These are phyloP conservation scores for Oncorhynchus keta DNA, from an alignment of 2,113 vertebrate genomes.

Conservation along the genomic window DNA sequence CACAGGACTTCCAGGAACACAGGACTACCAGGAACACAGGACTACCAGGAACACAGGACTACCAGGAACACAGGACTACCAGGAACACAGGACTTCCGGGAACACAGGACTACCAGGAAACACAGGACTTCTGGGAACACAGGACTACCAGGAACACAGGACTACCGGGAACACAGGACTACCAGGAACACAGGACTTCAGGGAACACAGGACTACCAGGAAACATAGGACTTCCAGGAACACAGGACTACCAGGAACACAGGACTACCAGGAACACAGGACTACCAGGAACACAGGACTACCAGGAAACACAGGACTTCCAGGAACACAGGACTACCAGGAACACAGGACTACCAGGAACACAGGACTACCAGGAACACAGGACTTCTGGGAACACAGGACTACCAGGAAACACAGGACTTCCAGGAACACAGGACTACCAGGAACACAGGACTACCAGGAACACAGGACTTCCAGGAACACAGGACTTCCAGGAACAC, in stretches of 20 bases:
- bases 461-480: too few species aligned
- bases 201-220: not conserved
- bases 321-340: not conserved
- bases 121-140: too few species aligned
- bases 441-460: not conserved
- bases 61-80: too few species aligned
- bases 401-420: not conserved
- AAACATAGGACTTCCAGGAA: not conserved
- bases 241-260: not conserved
- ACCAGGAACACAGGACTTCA: not conserved
- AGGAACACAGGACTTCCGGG: too few species aligned
- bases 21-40: too few species aligned
- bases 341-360: not conserved
- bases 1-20: too few species aligned
- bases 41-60: too few species aligned
- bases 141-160: too few species aligned
- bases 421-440: not conserved
- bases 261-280: not conserved
- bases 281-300: not conserved
- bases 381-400: not conserved
- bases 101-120: too few species aligned
- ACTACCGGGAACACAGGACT: not conserved
- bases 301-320: not conserved
- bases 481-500: too few species aligned
- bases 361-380: not conserved